A percentile compares a stretch with the other conserved stretches of the same genome.
Evolutionary conservation across 2,888 invertebrate genomes (phyloP).

Genomic region (Pollenia griseotomentosa): DNA sequence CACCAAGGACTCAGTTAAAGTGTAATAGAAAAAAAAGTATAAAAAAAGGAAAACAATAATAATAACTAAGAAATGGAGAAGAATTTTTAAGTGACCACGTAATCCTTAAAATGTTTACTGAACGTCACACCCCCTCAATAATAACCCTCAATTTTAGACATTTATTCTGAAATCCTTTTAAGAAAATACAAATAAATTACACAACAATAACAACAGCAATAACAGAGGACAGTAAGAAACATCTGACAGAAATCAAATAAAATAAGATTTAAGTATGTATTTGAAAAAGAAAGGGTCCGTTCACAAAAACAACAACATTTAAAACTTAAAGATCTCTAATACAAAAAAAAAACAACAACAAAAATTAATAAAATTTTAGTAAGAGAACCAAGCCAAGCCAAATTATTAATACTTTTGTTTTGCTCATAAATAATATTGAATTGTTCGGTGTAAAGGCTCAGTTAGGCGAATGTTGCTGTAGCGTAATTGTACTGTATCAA

Average conservation of each 20-base stretch:
- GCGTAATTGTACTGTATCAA: no score
- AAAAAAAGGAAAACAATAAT: not conserved
- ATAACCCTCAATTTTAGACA: not conserved
- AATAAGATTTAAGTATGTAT: not conserved
- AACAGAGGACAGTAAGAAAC: not conserved
- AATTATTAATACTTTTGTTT: slow-evolving; percentile 10
- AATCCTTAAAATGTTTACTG: slow-evolving; percentile 61
- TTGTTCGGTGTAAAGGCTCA: no score
- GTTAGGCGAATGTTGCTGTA: no score
- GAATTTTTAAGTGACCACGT: slow-evolving; percentile 62
- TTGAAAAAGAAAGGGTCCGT: not conserved
- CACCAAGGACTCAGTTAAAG: not conserved
- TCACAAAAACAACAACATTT: no score
- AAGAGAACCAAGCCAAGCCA: no score
- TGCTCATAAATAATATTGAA: slow-evolving; percentile 38
- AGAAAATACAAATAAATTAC: not conserved
- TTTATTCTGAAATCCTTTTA: slow-evolving; percentile 34
- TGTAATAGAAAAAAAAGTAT: not conserved
- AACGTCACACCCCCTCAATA: not conserved
- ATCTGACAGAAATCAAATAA: slow-evolving; percentile 21
- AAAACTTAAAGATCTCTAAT: not conserved
- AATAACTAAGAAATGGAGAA: not conserved
- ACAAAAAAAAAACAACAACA: not conserved
- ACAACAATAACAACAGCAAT: not conserved
- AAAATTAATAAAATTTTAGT: no score